Conservation (phyloP, 2,113 vertebrate genomes). For the Dromaius novaehollandiae region DNA sequence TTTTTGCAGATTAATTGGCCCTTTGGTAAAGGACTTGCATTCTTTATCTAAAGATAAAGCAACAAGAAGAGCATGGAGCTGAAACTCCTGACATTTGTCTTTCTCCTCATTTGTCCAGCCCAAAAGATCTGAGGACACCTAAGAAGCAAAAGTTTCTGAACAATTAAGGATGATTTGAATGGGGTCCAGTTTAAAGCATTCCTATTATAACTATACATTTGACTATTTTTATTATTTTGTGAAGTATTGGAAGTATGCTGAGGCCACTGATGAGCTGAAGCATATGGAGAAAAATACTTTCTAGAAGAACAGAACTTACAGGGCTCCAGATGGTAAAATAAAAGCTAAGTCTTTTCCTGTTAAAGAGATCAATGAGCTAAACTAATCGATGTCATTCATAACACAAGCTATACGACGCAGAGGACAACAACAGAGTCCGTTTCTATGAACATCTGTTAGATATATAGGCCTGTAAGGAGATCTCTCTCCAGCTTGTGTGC, state of each 20-base stretch:
- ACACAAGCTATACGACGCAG: not conserved
- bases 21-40: not conserved
- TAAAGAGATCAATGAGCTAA: not conserved
- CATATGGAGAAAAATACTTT: not conserved
- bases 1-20: not conserved
- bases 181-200: not conserved
- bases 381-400: not conserved
- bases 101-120: not conserved
- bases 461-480: not conserved
- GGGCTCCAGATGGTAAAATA: not conserved
- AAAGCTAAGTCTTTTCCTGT: not conserved
- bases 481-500: accelerated
- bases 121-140: not conserved
- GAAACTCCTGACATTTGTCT: not conserved
- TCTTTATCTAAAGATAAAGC: not conserved
- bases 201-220: not conserved
- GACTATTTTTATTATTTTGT: not conserved
- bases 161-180: not conserved
- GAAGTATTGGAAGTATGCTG: not conserved
- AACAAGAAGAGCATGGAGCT: too few species aligned
- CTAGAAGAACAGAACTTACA: not conserved
- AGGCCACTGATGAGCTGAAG: not conserved
- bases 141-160: not conserved
- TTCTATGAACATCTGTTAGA: not conserved
- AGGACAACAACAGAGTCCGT: not conserved